A percentile compares a stretch with the other conserved stretches of the same genome.
phyloP scores from a whole-genome alignment of 2,113 vertebrate species.

The Alexandromys fortis region DNA sequence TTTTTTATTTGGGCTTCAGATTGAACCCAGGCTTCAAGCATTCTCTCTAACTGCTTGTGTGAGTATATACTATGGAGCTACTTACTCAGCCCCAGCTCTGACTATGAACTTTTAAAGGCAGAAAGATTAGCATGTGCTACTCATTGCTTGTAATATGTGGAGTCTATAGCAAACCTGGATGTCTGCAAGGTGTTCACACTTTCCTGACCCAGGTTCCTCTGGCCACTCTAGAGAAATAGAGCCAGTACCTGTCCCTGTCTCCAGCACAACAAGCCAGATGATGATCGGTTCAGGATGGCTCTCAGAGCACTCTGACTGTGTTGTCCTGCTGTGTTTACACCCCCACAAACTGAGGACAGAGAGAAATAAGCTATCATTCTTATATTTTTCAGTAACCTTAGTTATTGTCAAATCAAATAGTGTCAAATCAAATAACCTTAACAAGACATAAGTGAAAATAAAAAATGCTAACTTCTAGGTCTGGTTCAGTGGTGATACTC shows the following conservation, averaged over 20 bases:
- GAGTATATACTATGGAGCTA: background rate
- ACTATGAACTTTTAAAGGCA: background rate
- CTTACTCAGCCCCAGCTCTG: background rate
- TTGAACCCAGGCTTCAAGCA: background rate
- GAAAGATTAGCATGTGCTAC: background rate
- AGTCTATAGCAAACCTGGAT: background rate
- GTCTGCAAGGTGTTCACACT: background rate
- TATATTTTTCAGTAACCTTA: too few relatives aligned
- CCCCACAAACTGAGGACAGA: background rate
- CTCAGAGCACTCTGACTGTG: background rate
- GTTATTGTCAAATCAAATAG: background rate
- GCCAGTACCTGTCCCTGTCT: background rate
- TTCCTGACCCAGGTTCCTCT: background rate
- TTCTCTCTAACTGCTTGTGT: background rate
- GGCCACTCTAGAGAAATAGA: rapidly evolving
- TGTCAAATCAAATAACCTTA: background rate
- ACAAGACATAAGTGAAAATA: background rate
- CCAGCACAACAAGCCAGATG: background rate
- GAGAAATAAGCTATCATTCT: background rate
- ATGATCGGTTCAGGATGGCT: background rate
- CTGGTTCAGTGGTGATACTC: background rate
- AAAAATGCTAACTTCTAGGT: background rate
- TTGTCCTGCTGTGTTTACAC: background rate
- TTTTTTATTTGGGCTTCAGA: background rate
- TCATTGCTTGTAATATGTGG: background rate